These are phyloP conservation scores for Lipophrys pholis DNA, from an alignment of 2,113 vertebrate genomes.

Conservation along the genomic window DNA sequence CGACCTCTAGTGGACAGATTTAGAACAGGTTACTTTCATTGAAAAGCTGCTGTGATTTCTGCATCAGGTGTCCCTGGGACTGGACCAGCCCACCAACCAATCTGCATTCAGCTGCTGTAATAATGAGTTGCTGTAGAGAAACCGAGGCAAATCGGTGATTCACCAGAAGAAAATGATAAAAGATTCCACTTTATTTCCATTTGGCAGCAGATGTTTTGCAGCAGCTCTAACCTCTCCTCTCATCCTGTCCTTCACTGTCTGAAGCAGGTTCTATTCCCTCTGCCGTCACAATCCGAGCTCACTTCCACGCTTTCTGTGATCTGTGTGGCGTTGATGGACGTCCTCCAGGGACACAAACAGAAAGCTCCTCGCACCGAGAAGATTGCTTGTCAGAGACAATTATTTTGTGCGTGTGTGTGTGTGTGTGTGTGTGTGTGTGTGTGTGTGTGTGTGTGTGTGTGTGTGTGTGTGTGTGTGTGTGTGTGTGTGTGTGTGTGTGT, in stretches of 20 bases:
- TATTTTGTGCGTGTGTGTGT: too few relatives aligned
- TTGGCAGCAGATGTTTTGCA: too few relatives aligned
- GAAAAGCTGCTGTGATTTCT: too few relatives aligned
- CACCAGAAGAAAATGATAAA: too few relatives aligned
- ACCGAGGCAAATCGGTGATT: too few relatives aligned
- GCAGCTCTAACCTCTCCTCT: conserved; percentile 10
- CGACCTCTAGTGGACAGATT: too few relatives aligned
- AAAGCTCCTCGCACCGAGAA: conserved; percentile 32
- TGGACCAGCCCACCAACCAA: too few relatives aligned
- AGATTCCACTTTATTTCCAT: too few relatives aligned
- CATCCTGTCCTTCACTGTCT: conserved; percentile 30
- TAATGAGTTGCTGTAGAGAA: too few relatives aligned
- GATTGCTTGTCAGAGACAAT: conserved; percentile 58
- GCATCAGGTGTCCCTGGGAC: too few relatives aligned
- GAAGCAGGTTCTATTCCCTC: conserved; percentile 27
- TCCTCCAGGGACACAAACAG: conserved; percentile 40
- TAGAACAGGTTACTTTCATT: too few relatives aligned
- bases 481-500: not conserved
- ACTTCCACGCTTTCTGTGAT: conserved; percentile 1
- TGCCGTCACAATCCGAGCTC: not conserved
- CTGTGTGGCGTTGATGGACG: conserved; percentile 25
- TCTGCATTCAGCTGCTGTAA: too few relatives aligned
- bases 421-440: conserved; percentile 23
- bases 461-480: conserved; percentile 3
- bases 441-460: conserved; percentile 4